Evolutionary conservation across 2,797 vertebrate species (phyloP).

Genomic region (Hippoglossus hippoglossus): DNA sequence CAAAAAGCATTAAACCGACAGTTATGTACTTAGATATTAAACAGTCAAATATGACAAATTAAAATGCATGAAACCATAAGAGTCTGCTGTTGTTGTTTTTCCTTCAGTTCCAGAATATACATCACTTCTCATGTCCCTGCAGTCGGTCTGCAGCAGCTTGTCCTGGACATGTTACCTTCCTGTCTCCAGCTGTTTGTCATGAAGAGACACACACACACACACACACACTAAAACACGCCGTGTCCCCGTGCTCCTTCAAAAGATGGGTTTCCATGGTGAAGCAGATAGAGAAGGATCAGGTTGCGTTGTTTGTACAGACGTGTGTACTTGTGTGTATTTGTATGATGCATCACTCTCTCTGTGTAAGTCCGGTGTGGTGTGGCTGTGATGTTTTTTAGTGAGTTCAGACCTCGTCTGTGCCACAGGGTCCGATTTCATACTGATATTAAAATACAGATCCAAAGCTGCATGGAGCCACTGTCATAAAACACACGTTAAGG

Average conservation of each 20-base stretch:
- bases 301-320: slow-evolving; percentile 36
- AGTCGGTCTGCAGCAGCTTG: slow-evolving; percentile 1
- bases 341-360: not conserved
- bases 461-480: slow-evolving; percentile 30
- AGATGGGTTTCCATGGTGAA: slow-evolving; percentile 78
- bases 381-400: slow-evolving; percentile 22
- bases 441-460: slow-evolving; percentile 56
- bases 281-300: slow-evolving; percentile 40
- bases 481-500: slow-evolving; percentile 67
- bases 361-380: slow-evolving; percentile 13
- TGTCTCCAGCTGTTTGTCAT: slow-evolving; percentile 23
- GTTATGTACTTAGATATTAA: not conserved
- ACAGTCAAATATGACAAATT: not conserved
- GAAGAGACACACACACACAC: slow-evolving; percentile 41
- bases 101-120: not conserved
- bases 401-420: slow-evolving; percentile 30
- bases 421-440: slow-evolving; percentile 53
- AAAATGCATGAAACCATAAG: not conserved
- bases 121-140: not conserved
- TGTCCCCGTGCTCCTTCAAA: slow-evolving; percentile 41
- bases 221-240: slow-evolving; percentile 39
- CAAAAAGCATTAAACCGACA: not conserved
- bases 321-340: slow-evolving; percentile 16
- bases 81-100: too few species aligned
- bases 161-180: slow-evolving; percentile 26